These are phyloP conservation scores for Tragelaphus buxtoni DNA, from an alignment of 2,113 vertebrate genomes.

Conservation along the genomic window DNA sequence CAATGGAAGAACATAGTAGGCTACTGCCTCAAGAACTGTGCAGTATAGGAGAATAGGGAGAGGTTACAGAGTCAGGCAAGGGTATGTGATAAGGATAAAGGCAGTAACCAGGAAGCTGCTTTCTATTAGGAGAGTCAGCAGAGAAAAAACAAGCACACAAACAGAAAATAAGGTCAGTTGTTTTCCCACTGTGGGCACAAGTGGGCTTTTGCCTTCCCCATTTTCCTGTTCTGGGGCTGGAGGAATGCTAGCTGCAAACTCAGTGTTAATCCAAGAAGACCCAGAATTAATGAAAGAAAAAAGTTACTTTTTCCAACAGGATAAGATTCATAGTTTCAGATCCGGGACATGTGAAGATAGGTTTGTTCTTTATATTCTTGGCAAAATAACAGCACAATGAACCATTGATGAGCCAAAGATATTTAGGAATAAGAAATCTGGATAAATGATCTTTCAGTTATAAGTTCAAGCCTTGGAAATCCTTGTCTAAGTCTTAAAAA, in stretches of 20 bases:
- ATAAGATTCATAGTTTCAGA: background rate
- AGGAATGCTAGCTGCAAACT: background rate
- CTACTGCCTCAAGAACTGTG: background rate
- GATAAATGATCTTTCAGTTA: background rate
- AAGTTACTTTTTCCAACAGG: background rate
- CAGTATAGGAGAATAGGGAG: background rate
- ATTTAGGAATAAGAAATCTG: background rate
- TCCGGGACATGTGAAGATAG: background rate
- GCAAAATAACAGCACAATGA: background rate
- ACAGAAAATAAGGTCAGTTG: background rate
- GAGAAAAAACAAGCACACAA: background rate
- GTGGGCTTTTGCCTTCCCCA: background rate
- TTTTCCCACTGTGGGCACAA: background rate
- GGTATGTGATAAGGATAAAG: background rate
- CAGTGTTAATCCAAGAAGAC: background rate
- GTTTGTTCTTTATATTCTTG: background rate
- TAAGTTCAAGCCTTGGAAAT: background rate
- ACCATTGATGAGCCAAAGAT: background rate
- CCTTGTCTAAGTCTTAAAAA: background rate
- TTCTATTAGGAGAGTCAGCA: background rate
- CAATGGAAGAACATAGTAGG: background rate
- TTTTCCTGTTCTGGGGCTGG: background rate
- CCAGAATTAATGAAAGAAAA: background rate
- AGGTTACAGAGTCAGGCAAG: background rate
- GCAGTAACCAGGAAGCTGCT: background rate